Conservation (phyloP, 2,797 vertebrate genomes). For the Hydrophis major region DNA sequence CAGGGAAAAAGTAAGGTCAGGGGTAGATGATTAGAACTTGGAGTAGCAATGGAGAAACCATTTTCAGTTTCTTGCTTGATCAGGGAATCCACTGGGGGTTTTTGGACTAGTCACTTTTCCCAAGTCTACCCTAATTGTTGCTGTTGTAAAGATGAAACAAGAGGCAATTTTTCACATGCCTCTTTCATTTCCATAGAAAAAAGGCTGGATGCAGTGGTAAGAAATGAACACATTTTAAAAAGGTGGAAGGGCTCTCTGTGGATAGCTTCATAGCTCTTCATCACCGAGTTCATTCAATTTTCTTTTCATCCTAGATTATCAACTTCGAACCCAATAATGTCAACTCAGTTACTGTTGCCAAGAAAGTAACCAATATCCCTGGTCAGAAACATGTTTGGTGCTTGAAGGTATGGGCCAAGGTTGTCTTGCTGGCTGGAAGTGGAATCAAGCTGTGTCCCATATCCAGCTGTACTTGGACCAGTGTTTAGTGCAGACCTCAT, state of each 20-base stretch:
- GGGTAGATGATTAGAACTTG: not conserved
- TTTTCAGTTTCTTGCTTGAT: not conserved
- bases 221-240: not conserved
- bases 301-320: constrained; percentile 58
- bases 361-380: constrained; percentile 10
- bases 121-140: not conserved
- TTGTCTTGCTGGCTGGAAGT: constrained; percentile 39
- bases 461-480: constrained; percentile 45
- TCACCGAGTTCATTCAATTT: not conserved
- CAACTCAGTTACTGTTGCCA: not conserved
- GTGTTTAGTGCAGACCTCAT: constrained; percentile 58
- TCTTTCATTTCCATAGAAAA: not conserved
- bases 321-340: constrained; percentile 66
- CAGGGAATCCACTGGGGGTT: not conserved
- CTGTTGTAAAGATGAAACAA: not conserved
- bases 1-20: not conserved
- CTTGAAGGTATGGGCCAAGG: constrained; percentile 40
- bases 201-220: not conserved
- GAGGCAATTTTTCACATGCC: not conserved
- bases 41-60: not conserved
- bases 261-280: not conserved
- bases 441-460: constrained; percentile 22
- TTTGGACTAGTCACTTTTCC: not conserved
- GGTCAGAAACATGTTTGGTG: constrained; percentile 30
- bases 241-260: not conserved